Base-by-base conservation (phyloP, 2,113 vertebrate genomes). In the Centrocercus urophasianus region DNA sequence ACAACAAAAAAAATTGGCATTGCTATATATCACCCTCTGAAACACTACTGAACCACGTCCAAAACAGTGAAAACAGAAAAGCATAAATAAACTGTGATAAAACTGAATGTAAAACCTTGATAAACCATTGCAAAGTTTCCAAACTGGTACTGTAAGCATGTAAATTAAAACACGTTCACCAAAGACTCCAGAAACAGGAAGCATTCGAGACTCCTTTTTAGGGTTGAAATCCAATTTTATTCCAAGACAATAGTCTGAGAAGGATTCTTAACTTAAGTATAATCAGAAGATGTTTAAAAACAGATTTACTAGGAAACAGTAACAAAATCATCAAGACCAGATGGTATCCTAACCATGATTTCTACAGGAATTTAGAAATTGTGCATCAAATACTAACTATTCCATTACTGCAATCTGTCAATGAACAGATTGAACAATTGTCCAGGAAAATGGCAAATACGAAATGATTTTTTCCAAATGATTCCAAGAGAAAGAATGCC, bases 121-220 rank as follows among this genome's bases (percentile, higher is more conserved):
- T 75, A 48, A 89, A 71, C 30, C 12, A 71, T 8, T 4, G 36
- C 20, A 81, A 16, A 78, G 19, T 60, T 85, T 72, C 34, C 65
- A 75, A 88, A 76, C 4, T 14, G 57, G 72, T 47, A 91, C 10
- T 52, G 34, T 61, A 60, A 64, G 12, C 14, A 56, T 57, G 61
- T 6, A 79, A 74, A 85, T 42, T 54, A 69, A 64, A 87, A 67
- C 5, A 69, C 17, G 38, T 69, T 79, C 54, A 82, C 13, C 50
- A 89, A 75, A 94, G 63, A 60, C 13, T 88, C 32, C 40, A 75
- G 32, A 78, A 84, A n/a, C 30, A 76, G 47, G n/a, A 88, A 89
- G 71, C n/a, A 36, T 65, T 76, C 10, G 48, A 89, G 57, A 66
- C 10, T 13, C 25, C 50, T 83, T 50, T 34, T 25, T 21, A 80